Evolutionary conservation across 1,140 invertebrate genomes (phyloP), one percentile per base, ranked within the genome.

Genomic region (Linepithema humile): DNA sequence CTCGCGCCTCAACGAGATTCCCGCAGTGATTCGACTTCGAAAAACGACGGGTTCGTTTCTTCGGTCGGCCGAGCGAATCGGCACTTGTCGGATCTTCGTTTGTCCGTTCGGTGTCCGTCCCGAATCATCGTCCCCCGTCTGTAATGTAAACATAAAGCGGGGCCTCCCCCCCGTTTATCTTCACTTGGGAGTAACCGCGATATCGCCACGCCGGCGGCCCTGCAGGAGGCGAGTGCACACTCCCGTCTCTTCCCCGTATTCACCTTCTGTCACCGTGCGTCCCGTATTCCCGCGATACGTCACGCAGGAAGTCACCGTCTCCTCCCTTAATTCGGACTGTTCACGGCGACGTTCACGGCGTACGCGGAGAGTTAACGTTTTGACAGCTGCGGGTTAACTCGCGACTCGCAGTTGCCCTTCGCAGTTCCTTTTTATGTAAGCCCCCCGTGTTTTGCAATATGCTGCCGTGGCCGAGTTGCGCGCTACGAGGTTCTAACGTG

Each of bases 361-460:
- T n/a, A 60, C 55, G 45, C 40, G 35, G 73, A 20, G 23, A 53
- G 50, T 7, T 15, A 17, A 23, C 43, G 55, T 77, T 85, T 75
- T 84, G 88, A 90, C 89, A 90, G 87, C 65, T 83, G 74, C 69
- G 84, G 85, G 69, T 77, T 89, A 87, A 86, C 84, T 84, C 87
- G 85, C 82, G 57, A 64, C 57, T 85, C 59, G 48, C 26, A 60
- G 48, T 86, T 45, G 53, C 70, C 64, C 78, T 84, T 86, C 86
- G 57, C 59, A 43, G 35, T 48, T 74, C 72, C 73, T 88, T 40
- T 88, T 85, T 87, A 89, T 85, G 83, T 85, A 89, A 88, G 84
- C 55, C 6, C 83, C 67, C 62, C 35, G 77, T 59, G 60, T 78
- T 88, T 89, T 84, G 64, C 84, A 84, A 89, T 85, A 89, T 85